Evolutionary conservation across 1,140 invertebrate genomes (phyloP).

Genomic region (Melanaphis sacchari): DNA sequence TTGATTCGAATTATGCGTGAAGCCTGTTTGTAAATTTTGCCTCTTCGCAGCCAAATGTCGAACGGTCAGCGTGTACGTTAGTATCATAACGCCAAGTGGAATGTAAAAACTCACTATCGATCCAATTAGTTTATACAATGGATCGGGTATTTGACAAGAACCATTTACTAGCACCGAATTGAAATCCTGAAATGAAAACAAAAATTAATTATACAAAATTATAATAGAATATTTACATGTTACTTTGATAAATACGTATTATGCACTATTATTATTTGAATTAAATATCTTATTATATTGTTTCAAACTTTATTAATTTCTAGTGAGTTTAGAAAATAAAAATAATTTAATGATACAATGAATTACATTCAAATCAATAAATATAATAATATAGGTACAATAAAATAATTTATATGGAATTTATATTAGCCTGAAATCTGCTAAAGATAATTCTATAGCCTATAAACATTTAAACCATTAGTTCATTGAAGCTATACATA

Average conservation of each 20-base stretch:
- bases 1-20: conserved; percentile 58
- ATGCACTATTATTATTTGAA: neutral
- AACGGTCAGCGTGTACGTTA: conserved; percentile 91
- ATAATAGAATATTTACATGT: neutral
- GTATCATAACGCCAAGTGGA: conserved; percentile 90
- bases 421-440: neutral
- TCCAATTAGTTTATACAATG: conserved; percentile 89
- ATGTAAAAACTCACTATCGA: conserved; percentile 96
- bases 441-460: neutral
- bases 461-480: neutral
- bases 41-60: conserved; percentile 78
- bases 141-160: conserved; percentile 84
- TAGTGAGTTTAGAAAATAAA: neutral
- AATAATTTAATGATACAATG: neutral
- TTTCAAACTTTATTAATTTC: neutral
- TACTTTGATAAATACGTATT: neutral
- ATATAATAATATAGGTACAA: neutral
- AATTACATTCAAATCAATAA: neutral
- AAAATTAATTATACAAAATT: too few relatives aligned
- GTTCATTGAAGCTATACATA: neutral
- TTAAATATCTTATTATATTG: neutral
- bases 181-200: conserved; percentile 72
- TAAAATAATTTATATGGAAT: neutral
- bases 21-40: conserved; percentile 71
- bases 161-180: conserved; percentile 80